phyloP scores from a whole-genome alignment of 2,888 invertebrate genomes.

The Drosophila gaucha region DNA sequence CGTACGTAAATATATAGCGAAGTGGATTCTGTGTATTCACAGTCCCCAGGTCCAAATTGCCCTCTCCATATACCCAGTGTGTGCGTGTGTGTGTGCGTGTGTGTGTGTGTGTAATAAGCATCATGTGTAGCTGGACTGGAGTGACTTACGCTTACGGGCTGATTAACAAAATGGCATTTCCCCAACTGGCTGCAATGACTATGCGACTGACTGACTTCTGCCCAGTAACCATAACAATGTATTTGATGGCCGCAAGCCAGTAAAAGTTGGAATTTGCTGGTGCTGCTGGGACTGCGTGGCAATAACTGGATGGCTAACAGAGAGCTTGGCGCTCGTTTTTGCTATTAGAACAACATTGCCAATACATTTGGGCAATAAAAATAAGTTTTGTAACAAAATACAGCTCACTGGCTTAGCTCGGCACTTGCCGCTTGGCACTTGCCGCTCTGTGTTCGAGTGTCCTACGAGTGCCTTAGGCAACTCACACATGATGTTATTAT shows the following conservation, averaged over 20 bases:
- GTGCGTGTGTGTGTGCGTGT: conserved; percentile 20
- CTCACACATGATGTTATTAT: conserved; percentile 46
- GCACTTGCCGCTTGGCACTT: conserved; percentile 24
- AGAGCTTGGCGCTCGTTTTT: conserved; percentile 62
- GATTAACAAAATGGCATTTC: conserved; percentile 75
- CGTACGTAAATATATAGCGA: conserved; percentile 19
- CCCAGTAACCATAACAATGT: conserved; percentile 77
- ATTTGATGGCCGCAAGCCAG: conserved; percentile 65
- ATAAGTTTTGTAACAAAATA: conserved; percentile 71
- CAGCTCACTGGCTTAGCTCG: conserved; percentile 53
- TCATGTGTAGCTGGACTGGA: conserved; percentile 51
- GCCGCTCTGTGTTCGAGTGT: conserved; percentile 27
- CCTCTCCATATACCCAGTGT: conserved; percentile 24
- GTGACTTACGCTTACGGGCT: conserved; percentile 62
- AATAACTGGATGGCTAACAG: conserved; percentile 31
- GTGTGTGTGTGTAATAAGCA: conserved; percentile 52
- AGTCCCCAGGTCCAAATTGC: conserved; percentile 27
- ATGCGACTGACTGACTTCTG: conserved; percentile 75
- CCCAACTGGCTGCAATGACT: conserved; percentile 52
- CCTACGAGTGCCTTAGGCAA: conserved; percentile 51
- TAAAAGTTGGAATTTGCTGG: conserved; percentile 39
- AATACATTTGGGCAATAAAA: conserved; percentile 78
- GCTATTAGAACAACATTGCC: conserved; percentile 80
- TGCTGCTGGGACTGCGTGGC: conserved; percentile 29
- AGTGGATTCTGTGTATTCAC: conserved; percentile 16